Percentiles rank a stretch among this genome's conserved stretches.
Evolutionary conservation across 30 jellyfish, hydroid and myxozoan genomes (phyloP).

Genomic region (Pseudorhiza aurosa): DNA sequence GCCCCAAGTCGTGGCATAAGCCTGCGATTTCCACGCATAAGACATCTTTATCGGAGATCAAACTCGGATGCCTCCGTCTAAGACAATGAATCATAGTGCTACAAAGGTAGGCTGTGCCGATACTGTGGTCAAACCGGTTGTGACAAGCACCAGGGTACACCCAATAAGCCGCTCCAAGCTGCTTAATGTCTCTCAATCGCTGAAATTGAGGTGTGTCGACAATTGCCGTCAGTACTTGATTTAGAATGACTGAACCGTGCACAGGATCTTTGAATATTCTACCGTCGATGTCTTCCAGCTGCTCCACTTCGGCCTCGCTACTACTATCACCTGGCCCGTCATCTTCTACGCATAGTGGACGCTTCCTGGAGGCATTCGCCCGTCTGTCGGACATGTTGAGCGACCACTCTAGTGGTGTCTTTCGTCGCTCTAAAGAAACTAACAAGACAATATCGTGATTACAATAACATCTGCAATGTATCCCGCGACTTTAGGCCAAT

Average conservation of each 20-base stretch:
- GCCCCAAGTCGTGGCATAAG: constrained; percentile 84
- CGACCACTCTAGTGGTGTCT: too few species aligned
- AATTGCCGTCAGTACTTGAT: constrained; percentile 50
- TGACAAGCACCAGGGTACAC: constrained; percentile 80
- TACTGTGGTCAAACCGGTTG: constrained; percentile 85
- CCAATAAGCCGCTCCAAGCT: constrained; percentile 82
- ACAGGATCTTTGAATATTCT: constrained; percentile 66
- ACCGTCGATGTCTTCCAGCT: constrained; percentile 34
- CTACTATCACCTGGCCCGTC: too few species aligned
- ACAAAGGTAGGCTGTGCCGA: constrained; percentile 79
- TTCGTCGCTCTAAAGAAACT: too few species aligned
- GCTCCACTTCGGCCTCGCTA: too few species aligned
- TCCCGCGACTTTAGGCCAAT: too few species aligned
- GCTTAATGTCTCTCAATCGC: constrained; percentile 75
- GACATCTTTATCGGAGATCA: constrained; percentile 45
- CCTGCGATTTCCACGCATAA: constrained; percentile 83
- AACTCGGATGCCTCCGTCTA: constrained; percentile 4
- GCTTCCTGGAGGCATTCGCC: too few species aligned
- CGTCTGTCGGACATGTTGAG: too few species aligned
- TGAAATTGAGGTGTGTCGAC: constrained; percentile 85
- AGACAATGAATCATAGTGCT: constrained; percentile 48
- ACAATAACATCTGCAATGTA: too few species aligned
- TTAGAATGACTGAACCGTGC: constrained; percentile 72
- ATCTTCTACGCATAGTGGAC: too few species aligned
- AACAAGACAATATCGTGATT: too few species aligned